phyloP scores from a whole-genome alignment of 2,113 vertebrate genomes.

The Hirundichthys speculiger region DNA sequence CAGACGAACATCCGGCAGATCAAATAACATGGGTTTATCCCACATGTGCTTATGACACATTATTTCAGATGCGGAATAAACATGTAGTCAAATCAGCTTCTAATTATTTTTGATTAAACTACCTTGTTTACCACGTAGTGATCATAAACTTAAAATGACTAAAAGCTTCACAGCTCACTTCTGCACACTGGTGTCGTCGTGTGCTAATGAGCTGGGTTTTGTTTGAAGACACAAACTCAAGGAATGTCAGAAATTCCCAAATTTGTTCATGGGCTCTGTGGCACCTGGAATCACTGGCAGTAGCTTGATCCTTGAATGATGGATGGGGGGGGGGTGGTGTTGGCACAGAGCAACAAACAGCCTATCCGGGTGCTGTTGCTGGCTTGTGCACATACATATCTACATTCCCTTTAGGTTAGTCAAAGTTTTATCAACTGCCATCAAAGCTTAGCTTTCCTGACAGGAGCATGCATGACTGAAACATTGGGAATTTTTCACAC shows the following conservation, averaged over 20 bases:
- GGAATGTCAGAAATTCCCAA: slow-evolving; percentile 47
- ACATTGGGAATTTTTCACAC: slow-evolving; percentile 52
- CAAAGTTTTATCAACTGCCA: slow-evolving; percentile 17
- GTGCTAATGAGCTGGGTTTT: slow-evolving; percentile 41
- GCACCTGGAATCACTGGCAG: slow-evolving; percentile 27
- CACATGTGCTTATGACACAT: slow-evolving; percentile 23
- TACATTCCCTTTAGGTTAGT: slow-evolving; percentile 15
- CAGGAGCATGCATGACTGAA: slow-evolving; percentile 23
- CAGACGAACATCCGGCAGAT: slow-evolving; percentile 40
- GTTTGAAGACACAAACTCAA: slow-evolving; percentile 27
- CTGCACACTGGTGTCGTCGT: background rate
- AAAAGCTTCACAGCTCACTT: background rate
- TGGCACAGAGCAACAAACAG: slow-evolving; percentile 10
- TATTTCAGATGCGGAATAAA: slow-evolving; percentile 9
- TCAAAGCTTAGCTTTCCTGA: slow-evolving; percentile 31
- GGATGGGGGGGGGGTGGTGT: background rate
- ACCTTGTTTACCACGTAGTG: background rate
- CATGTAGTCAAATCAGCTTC: background rate
- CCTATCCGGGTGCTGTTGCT: too few species aligned
- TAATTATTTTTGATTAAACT: background rate
- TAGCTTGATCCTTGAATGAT: slow-evolving; percentile 10
- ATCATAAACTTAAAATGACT: background rate
- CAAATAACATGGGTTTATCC: slow-evolving; percentile 24
- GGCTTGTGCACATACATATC: slow-evolving; percentile 45
- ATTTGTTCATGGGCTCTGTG: slow-evolving; percentile 2